Percentiles rank a stretch among this genome's conserved stretches.
Conservation (phyloP, 2,888 invertebrate genomes). For the Brenthis hecate region DNA sequence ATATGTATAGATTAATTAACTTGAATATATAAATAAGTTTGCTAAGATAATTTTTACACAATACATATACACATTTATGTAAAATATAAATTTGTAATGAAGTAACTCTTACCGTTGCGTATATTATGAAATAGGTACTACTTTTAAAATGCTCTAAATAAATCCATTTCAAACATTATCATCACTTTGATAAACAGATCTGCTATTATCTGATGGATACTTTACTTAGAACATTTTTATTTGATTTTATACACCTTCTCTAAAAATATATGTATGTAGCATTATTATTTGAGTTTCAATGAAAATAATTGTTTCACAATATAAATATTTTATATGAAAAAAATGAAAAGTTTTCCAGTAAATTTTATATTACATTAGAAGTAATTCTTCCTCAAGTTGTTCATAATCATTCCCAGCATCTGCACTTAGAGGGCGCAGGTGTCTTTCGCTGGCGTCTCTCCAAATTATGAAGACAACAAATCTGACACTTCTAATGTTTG, state of each 20-base stretch:
- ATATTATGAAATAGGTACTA: no score
- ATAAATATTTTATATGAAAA: no score
- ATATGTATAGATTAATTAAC: no score
- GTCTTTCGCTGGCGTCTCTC: conserved; percentile 39
- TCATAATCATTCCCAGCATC: conserved; percentile 21
- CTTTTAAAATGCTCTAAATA: conserved; percentile 3
- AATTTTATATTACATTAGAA: no score
- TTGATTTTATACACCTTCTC: conserved; percentile 7
- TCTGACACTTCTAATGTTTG: conserved; percentile 35
- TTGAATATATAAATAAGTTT: no score
- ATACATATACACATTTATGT: no score
- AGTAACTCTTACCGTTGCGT: no score
- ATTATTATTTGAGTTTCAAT: no score
- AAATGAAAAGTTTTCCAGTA: no score
- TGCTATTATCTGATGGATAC: conserved; percentile 21
- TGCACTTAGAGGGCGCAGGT: conserved; percentile 37
- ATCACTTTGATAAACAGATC: conserved; percentile 23
- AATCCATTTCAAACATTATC: conserved; percentile 28
- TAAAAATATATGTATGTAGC: background rate
- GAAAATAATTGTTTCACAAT: no score
- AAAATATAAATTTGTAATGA: no score
- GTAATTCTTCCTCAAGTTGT: background rate
- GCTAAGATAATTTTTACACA: no score
- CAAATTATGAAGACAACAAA: conserved; percentile 41
- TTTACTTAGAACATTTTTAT: conserved; percentile 23